Evolutionary conservation across 2,797 vertebrate species (phyloP).

Genomic region (Amblyopsis hoosieri): DNA sequence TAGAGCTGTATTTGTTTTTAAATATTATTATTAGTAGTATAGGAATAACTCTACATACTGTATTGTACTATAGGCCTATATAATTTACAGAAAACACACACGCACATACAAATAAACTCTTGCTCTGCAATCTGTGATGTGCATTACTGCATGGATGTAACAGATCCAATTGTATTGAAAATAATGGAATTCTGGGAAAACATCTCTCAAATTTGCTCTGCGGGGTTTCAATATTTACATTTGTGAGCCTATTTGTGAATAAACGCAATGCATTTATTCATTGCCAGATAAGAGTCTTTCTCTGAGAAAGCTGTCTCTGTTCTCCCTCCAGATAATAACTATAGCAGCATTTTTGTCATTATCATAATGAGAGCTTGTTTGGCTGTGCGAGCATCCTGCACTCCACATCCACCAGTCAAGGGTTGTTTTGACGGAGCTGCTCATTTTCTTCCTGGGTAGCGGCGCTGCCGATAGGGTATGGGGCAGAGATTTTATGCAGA

Average conservation of each 20-base stretch:
- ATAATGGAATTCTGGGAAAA: slow-evolving; percentile 15
- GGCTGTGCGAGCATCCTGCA: slow-evolving; percentile 45
- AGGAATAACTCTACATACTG: neutral
- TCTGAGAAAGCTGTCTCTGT: neutral
- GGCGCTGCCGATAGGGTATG: slow-evolving; percentile 23
- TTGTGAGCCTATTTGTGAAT: too few relatives aligned
- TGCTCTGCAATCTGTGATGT: neutral
- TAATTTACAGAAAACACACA: too few relatives aligned
- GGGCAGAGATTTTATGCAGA: slow-evolving; percentile 22
- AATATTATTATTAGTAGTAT: neutral
- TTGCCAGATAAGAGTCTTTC: slow-evolving; percentile 6
- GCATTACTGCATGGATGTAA: too few relatives aligned
- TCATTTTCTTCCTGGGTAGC: slow-evolving; percentile 33
- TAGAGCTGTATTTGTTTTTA: too few relatives aligned
- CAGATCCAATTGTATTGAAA: neutral
- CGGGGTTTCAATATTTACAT: too few relatives aligned
- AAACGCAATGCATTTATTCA: neutral
- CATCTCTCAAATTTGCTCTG: neutral
- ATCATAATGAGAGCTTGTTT: slow-evolving; percentile 52
- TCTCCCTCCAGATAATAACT: slow-evolving; percentile 16
- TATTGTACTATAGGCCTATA: too few relatives aligned
- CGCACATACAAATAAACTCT: too few relatives aligned
- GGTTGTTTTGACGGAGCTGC: slow-evolving; percentile 31
- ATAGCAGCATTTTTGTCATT: slow-evolving; percentile 26
- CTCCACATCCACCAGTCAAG: slow-evolving; percentile 16